phyloP scores from a whole-genome alignment of 2,113 vertebrate species.

The Hyperopisus bebe region DNA sequence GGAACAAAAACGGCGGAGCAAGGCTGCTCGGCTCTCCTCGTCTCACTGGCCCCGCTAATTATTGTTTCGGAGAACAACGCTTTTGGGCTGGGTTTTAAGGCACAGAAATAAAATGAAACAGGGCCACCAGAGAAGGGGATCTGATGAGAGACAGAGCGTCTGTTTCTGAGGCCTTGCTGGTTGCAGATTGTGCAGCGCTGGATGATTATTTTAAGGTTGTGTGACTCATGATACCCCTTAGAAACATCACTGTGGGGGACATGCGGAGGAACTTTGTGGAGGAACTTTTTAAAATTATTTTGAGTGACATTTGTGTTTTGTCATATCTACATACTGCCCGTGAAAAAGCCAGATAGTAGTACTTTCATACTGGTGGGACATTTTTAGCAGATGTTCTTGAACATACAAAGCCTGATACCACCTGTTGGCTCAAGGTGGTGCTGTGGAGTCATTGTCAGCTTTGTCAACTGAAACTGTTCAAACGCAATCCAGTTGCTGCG shows the following conservation, averaged over 20 bases:
- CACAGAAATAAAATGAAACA: slow-evolving; percentile 35
- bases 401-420: not conserved
- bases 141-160: not conserved
- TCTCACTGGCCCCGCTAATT: slow-evolving; percentile 62
- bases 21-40: slow-evolving; percentile 55
- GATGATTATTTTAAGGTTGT: not conserved
- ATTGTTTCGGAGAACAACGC: slow-evolving; percentile 66
- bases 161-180: not conserved
- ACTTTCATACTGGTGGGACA: not conserved
- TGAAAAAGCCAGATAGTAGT: not conserved
- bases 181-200: not conserved
- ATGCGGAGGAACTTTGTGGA: not conserved
- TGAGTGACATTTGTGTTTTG: not conserved
- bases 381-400: not conserved
- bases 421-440: not conserved
- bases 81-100: slow-evolving; percentile 53
- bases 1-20: slow-evolving; percentile 45
- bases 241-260: not conserved
- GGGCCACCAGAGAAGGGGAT: not conserved
- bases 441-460: not conserved
- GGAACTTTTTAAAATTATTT: not conserved
- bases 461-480: slow-evolving; percentile 14
- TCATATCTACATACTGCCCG: not conserved
- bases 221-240: not conserved
- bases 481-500: slow-evolving; percentile 40